Conservation (phyloP, 2,797 vertebrate genomes). For the Mallotus villosus region DNA sequence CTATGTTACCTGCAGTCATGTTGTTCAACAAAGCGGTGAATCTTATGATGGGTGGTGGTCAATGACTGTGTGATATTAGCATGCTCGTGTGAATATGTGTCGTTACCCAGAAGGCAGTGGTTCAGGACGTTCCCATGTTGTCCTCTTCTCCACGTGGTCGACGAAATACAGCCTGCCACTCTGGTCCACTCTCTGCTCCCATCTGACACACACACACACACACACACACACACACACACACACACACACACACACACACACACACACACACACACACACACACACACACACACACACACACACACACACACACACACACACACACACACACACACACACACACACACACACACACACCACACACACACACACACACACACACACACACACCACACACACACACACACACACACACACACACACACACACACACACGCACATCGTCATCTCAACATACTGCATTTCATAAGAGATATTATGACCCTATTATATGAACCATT, state of each 20-base stretch:
- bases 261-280: slow-evolving; percentile 7
- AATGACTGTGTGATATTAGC: too few species aligned
- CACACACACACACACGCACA: slow-evolving; percentile 18
- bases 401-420: too few species aligned
- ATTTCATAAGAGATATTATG: neutral
- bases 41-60: too few species aligned
- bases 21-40: too few species aligned
- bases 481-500: neutral
- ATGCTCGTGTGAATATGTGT: neutral
- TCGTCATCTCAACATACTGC: neutral
- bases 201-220: slow-evolving; percentile 69
- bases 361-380: slow-evolving; percentile 21
- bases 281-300: slow-evolving; percentile 19
- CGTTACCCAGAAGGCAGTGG: slow-evolving; percentile 91
- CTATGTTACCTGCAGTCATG: too few species aligned
- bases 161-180: slow-evolving; percentile 93
- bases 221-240: slow-evolving; percentile 15
- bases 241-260: slow-evolving; percentile 18
- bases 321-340: neutral
- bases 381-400: too few species aligned
- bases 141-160: slow-evolving; percentile 97
- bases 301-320: slow-evolving; percentile 23
- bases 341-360: slow-evolving; percentile 23
- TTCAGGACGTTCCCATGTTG: slow-evolving; percentile 96
- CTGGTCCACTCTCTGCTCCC: slow-evolving; percentile 96